These are phyloP conservation scores for Emydoidea blandingii DNA, from an alignment of 2,797 vertebrate genomes.

Conservation along the genomic window DNA sequence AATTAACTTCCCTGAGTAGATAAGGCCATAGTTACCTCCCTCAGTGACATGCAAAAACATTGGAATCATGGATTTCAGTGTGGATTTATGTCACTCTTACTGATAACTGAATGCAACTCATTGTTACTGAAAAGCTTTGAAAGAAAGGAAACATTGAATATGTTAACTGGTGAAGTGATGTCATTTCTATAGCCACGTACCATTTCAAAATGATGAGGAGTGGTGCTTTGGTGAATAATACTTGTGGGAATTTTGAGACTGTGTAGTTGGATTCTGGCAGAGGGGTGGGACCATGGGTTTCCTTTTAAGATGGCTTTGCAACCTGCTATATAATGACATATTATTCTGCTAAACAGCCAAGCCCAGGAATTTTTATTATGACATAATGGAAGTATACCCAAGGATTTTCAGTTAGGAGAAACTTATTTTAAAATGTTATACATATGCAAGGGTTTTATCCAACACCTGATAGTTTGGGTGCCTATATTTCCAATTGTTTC, in stretches of 20 bases:
- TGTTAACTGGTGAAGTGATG: too few relatives aligned
- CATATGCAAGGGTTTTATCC: not conserved
- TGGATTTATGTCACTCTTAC: not conserved
- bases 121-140: not conserved
- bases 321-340: not conserved
- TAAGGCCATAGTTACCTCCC: not conserved
- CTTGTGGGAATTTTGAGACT: too few relatives aligned
- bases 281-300: not conserved
- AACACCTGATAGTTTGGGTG: not conserved
- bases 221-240: too few relatives aligned
- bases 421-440: not conserved
- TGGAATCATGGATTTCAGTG: not conserved
- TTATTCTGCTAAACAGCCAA: not conserved
- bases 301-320: not conserved
- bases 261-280: not conserved
- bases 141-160: too few relatives aligned
- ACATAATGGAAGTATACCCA: not conserved
- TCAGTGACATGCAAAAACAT: not conserved
- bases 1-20: too few relatives aligned
- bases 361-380: not conserved
- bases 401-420: not conserved
- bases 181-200: too few relatives aligned
- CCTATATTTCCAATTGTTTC: rapidly evolving
- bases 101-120: not conserved
- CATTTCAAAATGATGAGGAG: too few relatives aligned